Percentiles rank a stretch among this genome's conserved stretches.
These are phyloP conservation scores for Troides helena DNA, from an alignment of 2,888 invertebrate species.

Conservation along the genomic window DNA sequence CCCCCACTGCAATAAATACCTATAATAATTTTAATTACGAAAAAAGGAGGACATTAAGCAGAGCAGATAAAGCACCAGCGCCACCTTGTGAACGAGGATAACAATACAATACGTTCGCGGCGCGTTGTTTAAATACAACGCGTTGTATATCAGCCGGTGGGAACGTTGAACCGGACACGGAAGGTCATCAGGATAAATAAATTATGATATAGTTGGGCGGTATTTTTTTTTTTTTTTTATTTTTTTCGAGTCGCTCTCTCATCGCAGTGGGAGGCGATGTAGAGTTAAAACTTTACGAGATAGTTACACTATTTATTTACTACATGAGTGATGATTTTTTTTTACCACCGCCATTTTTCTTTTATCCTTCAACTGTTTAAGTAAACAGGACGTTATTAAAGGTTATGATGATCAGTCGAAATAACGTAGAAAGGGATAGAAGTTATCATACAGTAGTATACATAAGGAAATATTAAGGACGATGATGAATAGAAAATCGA, in stretches of 20 bases:
- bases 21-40: slow-evolving; percentile 78
- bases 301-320: slow-evolving; percentile 32
- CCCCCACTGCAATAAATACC: slow-evolving; percentile 72
- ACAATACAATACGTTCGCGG: slow-evolving; percentile 38
- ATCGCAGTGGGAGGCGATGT: slow-evolving; percentile 49
- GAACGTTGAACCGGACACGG: slow-evolving; percentile 62
- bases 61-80: slow-evolving; percentile 60
- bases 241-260: slow-evolving; percentile 49
- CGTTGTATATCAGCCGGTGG: slow-evolving; percentile 59
- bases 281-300: slow-evolving; percentile 41
- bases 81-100: slow-evolving; percentile 73
- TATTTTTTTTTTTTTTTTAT: slow-evolving; percentile 26
- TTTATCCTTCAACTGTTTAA: too few species aligned
- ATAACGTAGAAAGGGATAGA: too few species aligned
- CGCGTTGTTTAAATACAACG: slow-evolving; percentile 50
- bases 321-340: too few species aligned
- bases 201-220: slow-evolving; percentile 74
- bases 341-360: too few species aligned
- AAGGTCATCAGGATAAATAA: slow-evolving; percentile 77
- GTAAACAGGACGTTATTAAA: too few species aligned
- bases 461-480: too few species aligned
- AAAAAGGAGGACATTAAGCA: slow-evolving; percentile 73
- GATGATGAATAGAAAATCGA: too few species aligned
- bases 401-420: too few species aligned
- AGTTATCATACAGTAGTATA: too few species aligned